phyloP scores from a whole-genome alignment of 2,888 invertebrate genomes.

The Nemoura dubitans region DNA sequence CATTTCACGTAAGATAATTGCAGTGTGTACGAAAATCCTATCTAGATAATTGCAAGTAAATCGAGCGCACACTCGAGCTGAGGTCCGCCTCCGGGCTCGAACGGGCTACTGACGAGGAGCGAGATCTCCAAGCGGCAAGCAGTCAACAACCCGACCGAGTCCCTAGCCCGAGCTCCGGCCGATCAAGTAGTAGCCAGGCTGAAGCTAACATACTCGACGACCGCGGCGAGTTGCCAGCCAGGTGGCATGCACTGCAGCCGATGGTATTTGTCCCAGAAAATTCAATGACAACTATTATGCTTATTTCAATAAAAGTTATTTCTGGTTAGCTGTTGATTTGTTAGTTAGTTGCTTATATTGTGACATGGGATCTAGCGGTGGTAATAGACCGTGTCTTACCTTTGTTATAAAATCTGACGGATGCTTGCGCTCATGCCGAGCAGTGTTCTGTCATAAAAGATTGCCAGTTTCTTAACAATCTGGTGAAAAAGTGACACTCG shows the following conservation, averaged over 20 bases:
- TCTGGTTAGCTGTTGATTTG: background rate
- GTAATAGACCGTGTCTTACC: background rate
- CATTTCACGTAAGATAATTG: background rate
- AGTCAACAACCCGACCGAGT: constrained; percentile 16
- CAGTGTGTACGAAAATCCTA: background rate
- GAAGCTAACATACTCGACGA: too few relatives aligned
- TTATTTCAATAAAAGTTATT: background rate
- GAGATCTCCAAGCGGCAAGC: background rate
- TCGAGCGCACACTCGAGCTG: background rate
- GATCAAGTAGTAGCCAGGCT: background rate
- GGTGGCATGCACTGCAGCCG: constrained; percentile 26
- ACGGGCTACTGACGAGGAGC: background rate
- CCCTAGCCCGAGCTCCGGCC: background rate
- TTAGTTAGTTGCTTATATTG: background rate
- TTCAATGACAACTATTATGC: too few relatives aligned
- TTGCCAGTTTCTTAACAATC: background rate
- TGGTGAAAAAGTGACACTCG: background rate
- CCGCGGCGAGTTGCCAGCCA: background rate
- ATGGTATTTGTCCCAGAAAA: background rate
- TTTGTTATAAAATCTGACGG: background rate
- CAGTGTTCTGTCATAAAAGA: background rate
- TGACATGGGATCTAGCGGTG: background rate
- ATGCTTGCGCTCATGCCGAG: background rate
- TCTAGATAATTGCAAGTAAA: background rate
- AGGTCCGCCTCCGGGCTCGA: background rate